A percentile compares a stretch with the other conserved stretches of the same genome.
Conservation (phyloP, 2,888 invertebrate genomes). For the Tipula unca region DNA sequence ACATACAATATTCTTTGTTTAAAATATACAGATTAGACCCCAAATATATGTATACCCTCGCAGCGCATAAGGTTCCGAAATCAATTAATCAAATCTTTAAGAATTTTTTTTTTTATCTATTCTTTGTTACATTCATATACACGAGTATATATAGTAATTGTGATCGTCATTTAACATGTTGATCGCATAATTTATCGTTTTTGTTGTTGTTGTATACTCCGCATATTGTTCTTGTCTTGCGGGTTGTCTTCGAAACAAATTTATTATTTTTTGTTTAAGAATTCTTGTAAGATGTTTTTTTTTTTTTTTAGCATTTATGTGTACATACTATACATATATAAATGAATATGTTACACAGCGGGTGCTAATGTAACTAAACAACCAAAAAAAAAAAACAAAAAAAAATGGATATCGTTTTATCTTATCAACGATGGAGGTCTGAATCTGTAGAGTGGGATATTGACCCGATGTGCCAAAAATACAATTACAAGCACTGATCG, state of each 20-base stretch:
- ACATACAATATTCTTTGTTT: neutral
- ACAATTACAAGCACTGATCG: neutral
- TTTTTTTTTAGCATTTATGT: neutral
- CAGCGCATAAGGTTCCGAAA: neutral
- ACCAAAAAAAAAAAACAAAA: neutral
- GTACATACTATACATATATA: neutral
- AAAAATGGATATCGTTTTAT: neutral
- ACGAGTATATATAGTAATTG: too few relatives aligned
- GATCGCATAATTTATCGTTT: constrained; percentile 16
- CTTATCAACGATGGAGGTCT: neutral
- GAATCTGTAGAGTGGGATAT: neutral
- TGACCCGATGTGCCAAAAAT: neutral
- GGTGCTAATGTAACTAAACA: constrained; percentile 24
- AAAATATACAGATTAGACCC: neutral
- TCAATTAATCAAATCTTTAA: neutral
- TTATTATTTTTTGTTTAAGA: neutral
- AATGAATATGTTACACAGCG: constrained; percentile 24
- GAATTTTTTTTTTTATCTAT: neutral
- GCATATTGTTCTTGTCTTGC: neutral
- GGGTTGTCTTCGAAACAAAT: constrained; percentile 4
- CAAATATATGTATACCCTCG: neutral
- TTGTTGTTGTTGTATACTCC: neutral
- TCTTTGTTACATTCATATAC: constrained; percentile 14
- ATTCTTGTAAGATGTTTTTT: neutral
- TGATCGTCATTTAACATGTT: constrained; percentile 16